These are phyloP conservation scores for Lophius americanus DNA, from an alignment of 2,797 vertebrate genomes.

Conservation along the genomic window DNA sequence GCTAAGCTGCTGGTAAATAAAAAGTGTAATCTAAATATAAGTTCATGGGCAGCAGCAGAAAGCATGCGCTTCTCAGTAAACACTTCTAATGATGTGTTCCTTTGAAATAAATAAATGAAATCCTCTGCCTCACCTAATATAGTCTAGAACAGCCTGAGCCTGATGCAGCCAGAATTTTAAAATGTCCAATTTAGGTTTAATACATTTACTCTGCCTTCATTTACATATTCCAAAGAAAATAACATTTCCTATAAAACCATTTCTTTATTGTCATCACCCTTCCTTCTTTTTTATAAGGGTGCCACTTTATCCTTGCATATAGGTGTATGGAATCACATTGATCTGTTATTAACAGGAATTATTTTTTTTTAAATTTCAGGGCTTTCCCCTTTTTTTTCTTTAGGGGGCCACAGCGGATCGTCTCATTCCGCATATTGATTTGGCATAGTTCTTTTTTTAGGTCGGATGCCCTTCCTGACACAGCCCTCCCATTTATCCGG, in stretches of 20 bases:
- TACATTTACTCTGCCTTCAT: constrained; percentile 58
- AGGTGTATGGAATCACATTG: constrained; percentile 15
- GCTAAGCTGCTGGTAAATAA: constrained; percentile 68
- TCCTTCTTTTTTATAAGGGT: constrained; percentile 22
- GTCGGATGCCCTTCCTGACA: no score
- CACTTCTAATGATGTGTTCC: constrained; percentile 70
- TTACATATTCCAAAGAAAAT: constrained; percentile 49
- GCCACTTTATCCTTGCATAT: constrained; percentile 12
- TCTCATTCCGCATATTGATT: no score
- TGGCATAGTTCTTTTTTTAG: no score
- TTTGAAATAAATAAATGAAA: constrained; percentile 74
- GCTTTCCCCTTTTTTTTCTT: no score
- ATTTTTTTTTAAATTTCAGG: neutral
- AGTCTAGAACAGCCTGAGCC: constrained; percentile 46
- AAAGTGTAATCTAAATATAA: constrained; percentile 72
- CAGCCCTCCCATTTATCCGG: no score
- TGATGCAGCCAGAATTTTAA: constrained; percentile 62
- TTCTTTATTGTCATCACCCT: constrained; percentile 26
- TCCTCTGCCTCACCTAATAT: constrained; percentile 51
- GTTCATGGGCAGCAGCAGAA: constrained; percentile 64
- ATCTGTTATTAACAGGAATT: constrained; percentile 31
- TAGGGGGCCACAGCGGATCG: no score
- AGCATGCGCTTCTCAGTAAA: constrained; percentile 59
- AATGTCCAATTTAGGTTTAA: constrained; percentile 50
- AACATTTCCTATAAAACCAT: constrained; percentile 36